Evolutionary conservation across 2,797 vertebrate species (phyloP), one percentile per base, ranked within the genome.

Genomic region (Rhinichthys osculus): DNA sequence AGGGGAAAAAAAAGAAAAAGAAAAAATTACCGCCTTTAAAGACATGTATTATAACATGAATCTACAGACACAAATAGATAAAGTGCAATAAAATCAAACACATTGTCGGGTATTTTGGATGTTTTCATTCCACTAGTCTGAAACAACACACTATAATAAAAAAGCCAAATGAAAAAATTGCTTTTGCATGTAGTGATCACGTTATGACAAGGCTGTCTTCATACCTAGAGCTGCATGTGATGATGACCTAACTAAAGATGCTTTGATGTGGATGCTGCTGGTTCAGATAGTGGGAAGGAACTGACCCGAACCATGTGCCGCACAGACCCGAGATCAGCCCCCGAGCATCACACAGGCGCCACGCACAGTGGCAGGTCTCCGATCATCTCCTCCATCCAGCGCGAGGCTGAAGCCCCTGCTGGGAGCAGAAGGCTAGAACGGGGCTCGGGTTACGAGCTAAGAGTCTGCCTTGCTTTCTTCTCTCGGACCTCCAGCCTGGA

Each of bases 401-500:
- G 30, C 38, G 27, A 52, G 19, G 30, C 30, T 69, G 57, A 86
- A 74, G 77, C 83, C 88, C 88, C 84, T 78, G 89, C 91, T 89
- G 89, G 74, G 89, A 86, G 74, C 79, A 88, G 67, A 88, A 85
- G 80, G 89, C 84, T 85, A 91, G 62, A 83, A 64, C 54, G n/a
- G 17, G 79, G 69, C 86, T 91, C 82, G 1, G 71, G 87, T 91
- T 91, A 87, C 91, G 40, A 40, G 59, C 82, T 52, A 74, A 40
- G 62, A 70, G 73, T 57, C 86, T 54, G 59, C 23, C 54, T 16
- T 1, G 27, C 57, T 73, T 87, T 70, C 82, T 80, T 84, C 76
- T 80, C 30, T 44, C 40, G 77, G 78, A 81, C 84, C 84, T 83
- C 82, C 71, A 84, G 79, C 73, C 35, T 81, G 70, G 78, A 85